Percentiles rank a stretch among this genome's conserved stretches.
Evolutionary conservation across 2,113 vertebrate genomes (phyloP).

Genomic region (Pungitius pungitius): DNA sequence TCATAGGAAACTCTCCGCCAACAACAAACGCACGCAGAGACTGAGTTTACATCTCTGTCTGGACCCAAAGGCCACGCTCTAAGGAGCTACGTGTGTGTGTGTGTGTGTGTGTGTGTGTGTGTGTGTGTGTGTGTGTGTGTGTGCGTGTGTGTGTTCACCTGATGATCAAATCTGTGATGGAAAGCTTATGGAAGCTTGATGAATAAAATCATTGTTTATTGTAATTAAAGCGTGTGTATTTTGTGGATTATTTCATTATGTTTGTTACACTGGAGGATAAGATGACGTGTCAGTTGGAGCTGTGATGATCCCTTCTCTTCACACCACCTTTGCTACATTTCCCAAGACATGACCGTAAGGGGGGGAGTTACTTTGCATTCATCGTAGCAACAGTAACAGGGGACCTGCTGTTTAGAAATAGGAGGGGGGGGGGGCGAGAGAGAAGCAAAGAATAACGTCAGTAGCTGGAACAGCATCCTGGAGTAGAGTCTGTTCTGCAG

Average conservation of each 20-base stretch:
- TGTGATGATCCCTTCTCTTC: conserved; percentile 22
- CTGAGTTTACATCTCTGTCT: conserved; percentile 12
- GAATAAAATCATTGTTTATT: conserved; percentile 18
- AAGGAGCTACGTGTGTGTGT: background rate
- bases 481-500: background rate
- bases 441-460: conserved; percentile 20
- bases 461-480: conserved; percentile 13
- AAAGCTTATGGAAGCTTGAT: background rate
- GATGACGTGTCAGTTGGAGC: background rate
- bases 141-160: background rate
- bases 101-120: background rate
- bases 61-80: background rate
- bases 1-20: conserved; percentile 41
- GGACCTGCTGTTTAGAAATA: conserved; percentile 36
- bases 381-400: conserved; percentile 78
- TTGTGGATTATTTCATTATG: background rate
- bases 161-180: background rate
- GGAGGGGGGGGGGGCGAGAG: conserved; percentile 20
- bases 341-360: conserved; percentile 61
- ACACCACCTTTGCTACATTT: conserved; percentile 42
- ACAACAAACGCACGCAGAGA: conserved; percentile 27
- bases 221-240: background rate
- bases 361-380: conserved; percentile 71
- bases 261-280: background rate
- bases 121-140: no score